Base-by-base conservation (phyloP, 1,140 invertebrate genomes). In the Eciton burchellii region DNA sequence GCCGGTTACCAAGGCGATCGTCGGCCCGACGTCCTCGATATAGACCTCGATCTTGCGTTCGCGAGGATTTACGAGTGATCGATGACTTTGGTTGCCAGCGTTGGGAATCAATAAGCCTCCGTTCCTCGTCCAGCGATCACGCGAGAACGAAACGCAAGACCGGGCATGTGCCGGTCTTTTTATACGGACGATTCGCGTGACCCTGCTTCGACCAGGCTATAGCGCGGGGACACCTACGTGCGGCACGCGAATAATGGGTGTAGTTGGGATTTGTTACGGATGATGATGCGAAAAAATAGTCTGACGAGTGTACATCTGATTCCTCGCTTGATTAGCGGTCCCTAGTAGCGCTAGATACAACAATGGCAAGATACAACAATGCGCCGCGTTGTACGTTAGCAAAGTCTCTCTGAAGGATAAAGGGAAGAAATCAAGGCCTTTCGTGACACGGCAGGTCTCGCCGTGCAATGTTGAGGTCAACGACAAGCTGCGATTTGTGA, bases 1-100 rank as follows among this genome's bases (percentile, higher is more conserved):
- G 45, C 29, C 59, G 73, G 91, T 92, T 90, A 87, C 91, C 90
- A 91, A 89, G 91, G 90, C 26, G 66, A 88, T 87, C 26, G 24
- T 1, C 49, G 16, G 21, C 29, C 12, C 24, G 72, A 43, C 52
- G 35, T n/a, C n/a, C n/a, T n/a, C n/a, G 66, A 26, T 74, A 6
- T 26, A 49, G 68, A 57, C 74, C 52, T 19, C 14, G 52, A 59
- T 43, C 72, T 68, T 35, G n/a, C 3, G 16, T 8, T 24, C 14
- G 63, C 35, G 47, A 47, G 21, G 47, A 81, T 86, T 76, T 45
- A 26, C 16, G 19, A 0, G 41, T 63, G 85, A 84, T 88, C 86
- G 72, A 87, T 84, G 81, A 84, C 71, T 47, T 19, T 11, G 21
- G 21, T 12, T n/a, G 9, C 11, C 29, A 14, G 9, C 26, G 59